phyloP scores from a whole-genome alignment of 2,797 vertebrate species.

The Acrossocheilus fasciatus region DNA sequence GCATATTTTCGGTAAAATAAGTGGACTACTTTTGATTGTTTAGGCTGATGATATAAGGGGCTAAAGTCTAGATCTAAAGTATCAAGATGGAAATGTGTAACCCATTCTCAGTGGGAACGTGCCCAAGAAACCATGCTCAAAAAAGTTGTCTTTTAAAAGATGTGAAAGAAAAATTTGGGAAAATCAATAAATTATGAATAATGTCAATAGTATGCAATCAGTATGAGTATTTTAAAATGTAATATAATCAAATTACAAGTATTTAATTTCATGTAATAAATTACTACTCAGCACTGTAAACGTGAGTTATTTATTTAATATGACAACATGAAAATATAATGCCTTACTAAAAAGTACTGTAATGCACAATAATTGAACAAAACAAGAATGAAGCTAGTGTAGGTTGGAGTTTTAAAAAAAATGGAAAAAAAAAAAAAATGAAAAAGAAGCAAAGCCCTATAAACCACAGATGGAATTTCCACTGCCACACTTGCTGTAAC shows the following conservation, averaged over 20 bases:
- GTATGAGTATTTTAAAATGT: neutral
- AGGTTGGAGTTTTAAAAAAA: neutral
- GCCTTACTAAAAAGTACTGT: neutral
- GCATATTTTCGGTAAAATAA: no score
- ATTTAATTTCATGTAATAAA: neutral
- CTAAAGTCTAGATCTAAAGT: no score
- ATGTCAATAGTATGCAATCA: neutral
- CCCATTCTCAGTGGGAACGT: no score
- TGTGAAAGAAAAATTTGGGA: neutral
- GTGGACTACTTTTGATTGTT: no score
- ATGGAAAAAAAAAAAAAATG: constrained; percentile 11
- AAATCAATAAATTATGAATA: neutral
- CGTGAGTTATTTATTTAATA: no score
- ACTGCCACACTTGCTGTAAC: constrained; percentile 72
- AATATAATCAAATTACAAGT: neutral
- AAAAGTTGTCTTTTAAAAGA: neutral
- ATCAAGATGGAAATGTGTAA: no score
- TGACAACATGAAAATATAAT: neutral
- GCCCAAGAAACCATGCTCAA: no score
- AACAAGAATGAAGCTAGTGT: neutral
- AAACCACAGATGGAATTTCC: constrained; percentile 67
- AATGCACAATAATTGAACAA: neutral
- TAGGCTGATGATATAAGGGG: no score
- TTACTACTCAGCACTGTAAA: neutral
- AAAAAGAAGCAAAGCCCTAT: constrained; percentile 58